Evolutionary conservation across 2,113 vertebrate species (phyloP).

Genomic region (Urocitellus parryii): DNA sequence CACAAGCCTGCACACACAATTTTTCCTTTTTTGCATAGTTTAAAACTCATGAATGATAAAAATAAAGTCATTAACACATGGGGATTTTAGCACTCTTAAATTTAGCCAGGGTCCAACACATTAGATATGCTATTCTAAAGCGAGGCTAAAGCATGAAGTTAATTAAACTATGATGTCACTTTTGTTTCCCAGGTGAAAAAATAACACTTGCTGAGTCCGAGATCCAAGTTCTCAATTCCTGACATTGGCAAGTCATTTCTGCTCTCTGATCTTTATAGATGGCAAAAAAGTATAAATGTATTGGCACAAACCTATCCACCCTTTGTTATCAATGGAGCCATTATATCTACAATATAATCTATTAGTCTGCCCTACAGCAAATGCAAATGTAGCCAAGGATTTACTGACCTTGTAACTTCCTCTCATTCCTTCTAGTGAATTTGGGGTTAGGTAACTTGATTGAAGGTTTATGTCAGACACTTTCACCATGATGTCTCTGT

Average conservation of each 20-base stretch:
- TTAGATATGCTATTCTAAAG: slow-evolving; percentile 19
- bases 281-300: neutral
- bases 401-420: slow-evolving; percentile 88
- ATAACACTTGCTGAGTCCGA: neutral
- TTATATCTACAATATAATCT: neutral
- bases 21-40: neutral
- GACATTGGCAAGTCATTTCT: slow-evolving; percentile 5
- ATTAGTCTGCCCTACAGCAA: neutral
- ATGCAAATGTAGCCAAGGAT: neutral
- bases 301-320: neutral
- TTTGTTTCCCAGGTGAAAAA: neutral
- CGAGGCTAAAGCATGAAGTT: neutral
- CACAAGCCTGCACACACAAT: neutral
- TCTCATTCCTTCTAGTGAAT: slow-evolving; percentile 85
- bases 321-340: neutral
- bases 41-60: neutral
- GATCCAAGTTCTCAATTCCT: neutral
- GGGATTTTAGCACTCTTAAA: neutral
- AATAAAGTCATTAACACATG: neutral
- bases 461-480: slow-evolving; percentile 86
- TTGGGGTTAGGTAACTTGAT: slow-evolving; percentile 85
- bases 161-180: neutral
- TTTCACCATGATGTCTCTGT: slow-evolving; percentile 91
- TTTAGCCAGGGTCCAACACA: neutral
- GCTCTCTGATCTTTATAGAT: slow-evolving; percentile 2